Base-by-base conservation (phyloP, 1,140 invertebrate genomes). In the Eubasilissa regina region DNA sequence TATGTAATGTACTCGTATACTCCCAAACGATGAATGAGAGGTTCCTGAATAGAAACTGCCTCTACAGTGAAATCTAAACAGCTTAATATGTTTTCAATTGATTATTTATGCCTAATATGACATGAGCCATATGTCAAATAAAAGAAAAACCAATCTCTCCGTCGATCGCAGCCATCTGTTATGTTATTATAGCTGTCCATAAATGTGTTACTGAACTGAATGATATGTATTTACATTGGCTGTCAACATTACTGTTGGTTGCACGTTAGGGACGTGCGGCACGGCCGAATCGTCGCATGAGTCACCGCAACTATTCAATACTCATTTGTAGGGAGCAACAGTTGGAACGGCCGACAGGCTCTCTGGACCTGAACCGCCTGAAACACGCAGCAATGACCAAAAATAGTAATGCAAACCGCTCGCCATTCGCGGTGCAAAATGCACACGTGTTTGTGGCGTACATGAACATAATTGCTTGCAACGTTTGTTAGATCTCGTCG, bases 401-500 rank as follows among this genome's bases (percentile, higher is more conserved):
- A 70, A 70, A 70, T 51, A 70, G 66, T 51, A 70, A 70, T 70
- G 47, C 8, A 4, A 21, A 62, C 21, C 7, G 19, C 15, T 12
- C 4, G 13, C 25, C 58, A 62, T 62, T 62, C 45, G 44, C 66
- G 47, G 66, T 70, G 66, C 66, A 70, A 51, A 70, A 17, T 70
- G 66, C 66, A 48, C 66, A 70, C 66, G 51, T 53, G 66, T 70
- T 56, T 15, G 35, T 6, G 15, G 66, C 0, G 25, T 70, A 70
- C 47, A 25, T 19, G 9, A 70, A 70, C 3, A 70, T 70, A 21
- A 70, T 70, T 70, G 47, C 45, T 51, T 53, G 19, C 25, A 70
- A 48, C 47, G 66, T 51, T 70, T 51, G 47, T 70, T 70, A 70
- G 47, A 70, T 70, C 66, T 48, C 47, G 47, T 11, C 66, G 45